Evolutionary conservation across 2,113 vertebrate genomes (phyloP).

Genomic region (Sphaerodactylus townsendi): DNA sequence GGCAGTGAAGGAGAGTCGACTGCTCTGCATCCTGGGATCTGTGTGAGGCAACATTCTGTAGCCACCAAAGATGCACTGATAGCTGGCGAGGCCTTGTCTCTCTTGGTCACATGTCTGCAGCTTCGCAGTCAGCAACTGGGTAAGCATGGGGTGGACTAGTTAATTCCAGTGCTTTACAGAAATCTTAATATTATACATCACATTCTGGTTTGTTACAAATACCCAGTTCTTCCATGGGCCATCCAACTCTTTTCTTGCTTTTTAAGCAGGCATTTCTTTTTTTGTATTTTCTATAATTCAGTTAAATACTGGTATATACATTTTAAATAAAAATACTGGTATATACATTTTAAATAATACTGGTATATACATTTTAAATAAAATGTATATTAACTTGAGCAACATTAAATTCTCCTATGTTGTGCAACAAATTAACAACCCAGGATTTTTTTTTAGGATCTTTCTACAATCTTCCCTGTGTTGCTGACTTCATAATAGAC

Average conservation of each 20-base stretch:
- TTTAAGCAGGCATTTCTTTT: background rate
- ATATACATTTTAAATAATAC: background rate
- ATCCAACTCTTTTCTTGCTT: background rate
- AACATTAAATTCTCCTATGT: background rate
- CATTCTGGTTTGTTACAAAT: background rate
- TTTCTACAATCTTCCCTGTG: conserved; percentile 93
- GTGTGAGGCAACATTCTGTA: conserved; percentile 91
- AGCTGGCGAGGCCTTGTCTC: conserved; percentile 93
- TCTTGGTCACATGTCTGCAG: conserved; percentile 96
- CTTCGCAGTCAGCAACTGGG: conserved; percentile 94
- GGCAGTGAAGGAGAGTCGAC: conserved; percentile 93
- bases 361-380: background rate
- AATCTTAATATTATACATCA: background rate
- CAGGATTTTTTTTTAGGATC: conserved; percentile 76
- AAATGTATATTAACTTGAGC: background rate
- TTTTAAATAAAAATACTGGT: background rate
- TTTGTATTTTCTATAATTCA: background rate
- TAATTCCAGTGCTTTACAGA: background rate
- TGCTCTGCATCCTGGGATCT: conserved; percentile 92
- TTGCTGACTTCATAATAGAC: conserved; percentile 97
- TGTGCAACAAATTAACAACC: background rate
- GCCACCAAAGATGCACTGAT: conserved; percentile 97
- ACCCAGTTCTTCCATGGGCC: background rate
- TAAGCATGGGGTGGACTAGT: conserved; percentile 73
- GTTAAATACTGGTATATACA: background rate